Percentiles rank a stretch among this genome's conserved stretches.
Conservation (phyloP, 1,140 invertebrate genomes). For the Pentalonia nigronervosa region DNA sequence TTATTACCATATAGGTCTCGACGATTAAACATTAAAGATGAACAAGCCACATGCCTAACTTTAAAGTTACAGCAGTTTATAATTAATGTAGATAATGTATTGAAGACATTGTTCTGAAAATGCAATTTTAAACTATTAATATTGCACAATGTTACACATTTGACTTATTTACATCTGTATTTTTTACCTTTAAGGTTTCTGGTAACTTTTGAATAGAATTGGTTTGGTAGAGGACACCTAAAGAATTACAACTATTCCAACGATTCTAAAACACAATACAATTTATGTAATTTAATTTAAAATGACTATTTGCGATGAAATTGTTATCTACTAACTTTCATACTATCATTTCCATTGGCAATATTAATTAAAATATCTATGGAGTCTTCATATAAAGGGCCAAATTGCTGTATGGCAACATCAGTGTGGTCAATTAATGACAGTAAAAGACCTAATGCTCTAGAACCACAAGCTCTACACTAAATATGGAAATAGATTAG, state of each 20-base stretch:
- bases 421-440: slow-evolving; percentile 40
- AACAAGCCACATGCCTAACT: slow-evolving; percentile 50
- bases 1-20: slow-evolving; percentile 42
- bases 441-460: slow-evolving; percentile 41
- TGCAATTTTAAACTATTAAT: not conserved
- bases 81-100: slow-evolving; percentile 36
- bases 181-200: slow-evolving; percentile 17
- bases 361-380: slow-evolving; percentile 46
- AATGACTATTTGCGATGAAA: not conserved
- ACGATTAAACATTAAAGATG: slow-evolving; percentile 29
- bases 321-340: slow-evolving; percentile 37
- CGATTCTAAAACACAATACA: slow-evolving; percentile 43
- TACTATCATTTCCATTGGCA: slow-evolving; percentile 49
- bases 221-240: slow-evolving; percentile 39
- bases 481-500: not conserved
- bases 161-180: not conserved
- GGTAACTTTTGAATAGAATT: slow-evolving; percentile 42
- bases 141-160: not conserved
- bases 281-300: not conserved
- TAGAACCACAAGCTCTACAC: slow-evolving; percentile 50
- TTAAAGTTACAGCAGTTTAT: slow-evolving; percentile 44
- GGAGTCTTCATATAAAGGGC: not conserved
- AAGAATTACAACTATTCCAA: slow-evolving; percentile 53
- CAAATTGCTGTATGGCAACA: slow-evolving; percentile 7
- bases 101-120: slow-evolving; percentile 40